phyloP scores from a whole-genome alignment of 1,140 invertebrate species.

The Oreohelix idahoensis region DNA sequence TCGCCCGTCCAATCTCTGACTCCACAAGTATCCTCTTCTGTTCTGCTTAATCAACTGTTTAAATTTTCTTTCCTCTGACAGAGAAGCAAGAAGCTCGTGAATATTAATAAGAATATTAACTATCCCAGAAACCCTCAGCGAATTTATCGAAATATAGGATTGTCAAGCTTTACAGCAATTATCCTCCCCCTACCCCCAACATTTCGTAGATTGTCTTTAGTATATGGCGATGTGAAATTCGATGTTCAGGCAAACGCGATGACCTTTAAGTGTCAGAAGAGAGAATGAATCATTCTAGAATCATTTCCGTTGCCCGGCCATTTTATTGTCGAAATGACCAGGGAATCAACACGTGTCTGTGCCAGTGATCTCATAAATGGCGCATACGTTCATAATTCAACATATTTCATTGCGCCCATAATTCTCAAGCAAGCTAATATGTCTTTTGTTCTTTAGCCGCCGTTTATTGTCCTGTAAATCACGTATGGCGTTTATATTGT shows the following conservation, averaged over 20 bases:
- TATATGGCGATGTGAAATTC: not conserved
- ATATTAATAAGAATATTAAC: not conserved
- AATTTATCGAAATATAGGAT: not conserved
- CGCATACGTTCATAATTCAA: not conserved
- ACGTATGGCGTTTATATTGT: too few species aligned
- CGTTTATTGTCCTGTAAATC: too few species aligned
- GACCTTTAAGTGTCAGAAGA: not conserved
- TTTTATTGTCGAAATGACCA: not conserved
- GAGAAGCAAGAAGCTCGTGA: not conserved
- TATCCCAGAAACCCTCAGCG: not conserved
- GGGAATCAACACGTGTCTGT: not conserved
- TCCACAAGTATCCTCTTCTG: too few species aligned
- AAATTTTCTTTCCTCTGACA: too few species aligned
- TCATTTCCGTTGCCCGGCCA: slow-evolving; percentile 9
- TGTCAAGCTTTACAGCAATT: not conserved
- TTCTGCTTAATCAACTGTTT: too few species aligned
- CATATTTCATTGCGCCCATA: not conserved
- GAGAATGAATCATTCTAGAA: slow-evolving; percentile 6
- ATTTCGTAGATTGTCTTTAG: not conserved
- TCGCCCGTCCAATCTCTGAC: too few species aligned
- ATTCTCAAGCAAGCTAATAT: not conserved
- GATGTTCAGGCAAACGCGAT: slow-evolving; percentile 1
- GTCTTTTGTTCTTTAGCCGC: not conserved
- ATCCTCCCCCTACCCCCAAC: not conserved
- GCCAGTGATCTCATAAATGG: not conserved